Evolutionary conservation across 2,113 vertebrate species (phyloP), one percentile per base, ranked within the genome.

Genomic region (Scomber colias): DNA sequence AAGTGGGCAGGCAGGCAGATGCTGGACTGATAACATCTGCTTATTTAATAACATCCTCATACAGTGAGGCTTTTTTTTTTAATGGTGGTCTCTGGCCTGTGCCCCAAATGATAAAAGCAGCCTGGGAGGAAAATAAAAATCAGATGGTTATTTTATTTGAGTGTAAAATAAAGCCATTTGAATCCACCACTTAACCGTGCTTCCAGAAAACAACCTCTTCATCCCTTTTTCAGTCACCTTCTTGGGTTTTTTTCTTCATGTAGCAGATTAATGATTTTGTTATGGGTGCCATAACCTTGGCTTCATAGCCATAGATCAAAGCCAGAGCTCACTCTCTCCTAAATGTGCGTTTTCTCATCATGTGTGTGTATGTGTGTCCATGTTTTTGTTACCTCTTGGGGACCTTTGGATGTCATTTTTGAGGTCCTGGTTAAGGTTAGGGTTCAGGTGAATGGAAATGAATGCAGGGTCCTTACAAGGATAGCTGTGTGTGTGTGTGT

Each of bases 21-120:
- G 50, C 73, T 40, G 48, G 48, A 62, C 60, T 50, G 72, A 86
- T 75, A 81, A 10, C 74, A 80, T 88, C 88, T 88, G 75, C 59
- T 88, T 71, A 69, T 87, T 81, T 45, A 79, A 74, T 90, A 66
- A 71, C 55, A 11, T 55, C 35, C 44, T 51, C 56, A 30, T 75
- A 73, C 21, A 49, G 45, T 54, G 13, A 27, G 24, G 24, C 24
- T 27, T 27, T 86, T 75, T 57, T 69, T 66, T 80, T 77, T 76
- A 78, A 68, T 79, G 78, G 40, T 40, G 48, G 46, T 31, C 50
- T 73, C 77, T 48, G 27, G 48, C 53, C 10, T 24, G 40, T 46
- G 27, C 61, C 27, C 14, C 51, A 55, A 30, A 72, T 13, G 10
- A 30, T 40, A 56, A 59, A 31, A 81, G 40, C 67, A 77, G 71